A percentile compares a stretch with the other conserved stretches of the same genome.
These are phyloP conservation scores for Sprattus sprattus DNA, from an alignment of 2,113 vertebrate species.

Conservation along the genomic window DNA sequence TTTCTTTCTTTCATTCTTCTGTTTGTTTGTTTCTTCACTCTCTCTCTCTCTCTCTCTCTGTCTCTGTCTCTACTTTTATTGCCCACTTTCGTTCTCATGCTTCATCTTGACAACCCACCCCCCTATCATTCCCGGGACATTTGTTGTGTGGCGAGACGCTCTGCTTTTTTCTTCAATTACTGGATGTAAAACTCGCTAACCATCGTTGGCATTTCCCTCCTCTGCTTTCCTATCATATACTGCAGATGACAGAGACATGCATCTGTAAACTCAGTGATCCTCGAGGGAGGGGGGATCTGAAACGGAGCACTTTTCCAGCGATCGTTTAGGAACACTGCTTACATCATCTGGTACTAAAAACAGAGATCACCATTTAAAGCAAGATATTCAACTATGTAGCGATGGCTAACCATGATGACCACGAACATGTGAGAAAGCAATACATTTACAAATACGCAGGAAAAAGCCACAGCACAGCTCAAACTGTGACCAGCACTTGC, in stretches of 20 bases:
- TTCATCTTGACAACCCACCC: not conserved
- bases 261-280: not conserved
- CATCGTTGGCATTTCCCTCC: not conserved
- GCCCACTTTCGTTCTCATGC: not conserved
- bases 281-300: not conserved
- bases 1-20: not conserved
- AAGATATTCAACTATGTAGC: not conserved
- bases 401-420: constrained; percentile 24
- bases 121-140: not conserved
- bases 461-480: constrained; percentile 41
- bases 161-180: not conserved
- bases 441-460: constrained; percentile 32
- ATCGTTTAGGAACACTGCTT: not conserved
- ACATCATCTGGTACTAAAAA: constrained; percentile 11
- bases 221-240: not conserved
- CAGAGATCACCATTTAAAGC: constrained; percentile 7
- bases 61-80: not conserved
- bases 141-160: not conserved
- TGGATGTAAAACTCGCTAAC: not conserved
- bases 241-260: not conserved
- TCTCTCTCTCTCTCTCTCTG: not conserved
- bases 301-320: not conserved
- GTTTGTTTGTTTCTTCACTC: not conserved
- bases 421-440: constrained; percentile 45
- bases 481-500: constrained; percentile 17